phyloP scores from a whole-genome alignment of 2,888 invertebrate genomes.

The Seladonia tumulorum region DNA sequence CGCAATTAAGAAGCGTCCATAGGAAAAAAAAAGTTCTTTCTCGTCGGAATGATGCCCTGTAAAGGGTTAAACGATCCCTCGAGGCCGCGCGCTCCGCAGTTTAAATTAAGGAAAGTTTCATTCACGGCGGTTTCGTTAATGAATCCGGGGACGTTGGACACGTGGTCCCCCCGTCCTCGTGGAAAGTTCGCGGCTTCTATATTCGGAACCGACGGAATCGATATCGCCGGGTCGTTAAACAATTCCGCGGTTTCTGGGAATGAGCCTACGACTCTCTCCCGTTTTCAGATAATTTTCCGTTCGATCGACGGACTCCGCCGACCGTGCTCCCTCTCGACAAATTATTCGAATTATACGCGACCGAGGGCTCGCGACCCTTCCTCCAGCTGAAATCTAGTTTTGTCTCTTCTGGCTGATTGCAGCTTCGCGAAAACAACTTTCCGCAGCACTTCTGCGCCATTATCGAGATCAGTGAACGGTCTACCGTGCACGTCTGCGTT shows the following conservation, averaged over 20 bases:
- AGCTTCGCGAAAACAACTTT: background rate
- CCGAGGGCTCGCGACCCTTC: background rate
- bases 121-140: constrained; percentile 22
- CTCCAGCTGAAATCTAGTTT: background rate
- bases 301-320: constrained; percentile 1
- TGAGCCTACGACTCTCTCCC: background rate
- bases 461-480: background rate
- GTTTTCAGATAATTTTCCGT: constrained; percentile 1
- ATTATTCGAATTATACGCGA: constrained; percentile 20
- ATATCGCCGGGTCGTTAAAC: constrained; percentile 9
- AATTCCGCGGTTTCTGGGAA: background rate
- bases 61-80: background rate
- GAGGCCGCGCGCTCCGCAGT: background rate
- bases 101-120: constrained; percentile 14
- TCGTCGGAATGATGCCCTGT: background rate
- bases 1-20: background rate
- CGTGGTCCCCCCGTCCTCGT: constrained; percentile 1
- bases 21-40: background rate
- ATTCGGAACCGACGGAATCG: constrained; percentile 4
- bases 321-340: constrained; percentile 5
- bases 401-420: background rate
- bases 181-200: constrained; percentile 12
- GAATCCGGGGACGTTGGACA: background rate
- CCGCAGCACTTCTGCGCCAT: background rate
- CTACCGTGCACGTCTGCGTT: background rate